Percentiles rank a stretch among this genome's conserved stretches.
These are phyloP conservation scores for Tauraco hartlaubi DNA, from an alignment of 2,797 vertebrate genomes.

Conservation along the genomic window DNA sequence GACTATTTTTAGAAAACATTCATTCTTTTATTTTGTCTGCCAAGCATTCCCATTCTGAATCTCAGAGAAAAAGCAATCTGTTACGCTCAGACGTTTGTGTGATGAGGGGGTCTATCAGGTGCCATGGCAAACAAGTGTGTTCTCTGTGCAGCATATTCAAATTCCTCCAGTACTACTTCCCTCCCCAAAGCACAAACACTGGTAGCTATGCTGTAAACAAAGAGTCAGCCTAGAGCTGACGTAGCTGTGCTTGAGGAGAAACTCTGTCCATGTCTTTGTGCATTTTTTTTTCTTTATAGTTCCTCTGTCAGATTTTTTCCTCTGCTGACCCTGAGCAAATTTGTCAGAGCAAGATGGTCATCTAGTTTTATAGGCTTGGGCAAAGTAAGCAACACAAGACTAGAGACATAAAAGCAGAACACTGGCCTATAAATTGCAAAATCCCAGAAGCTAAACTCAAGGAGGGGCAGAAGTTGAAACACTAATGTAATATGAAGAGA, in stretches of 20 bases:
- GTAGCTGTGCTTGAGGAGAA: background rate
- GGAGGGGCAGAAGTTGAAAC: background rate
- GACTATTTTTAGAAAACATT: conserved; percentile 42
- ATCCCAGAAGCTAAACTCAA: conserved; percentile 21
- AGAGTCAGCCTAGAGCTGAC: background rate
- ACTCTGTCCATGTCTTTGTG: background rate
- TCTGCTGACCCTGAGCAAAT: conserved; percentile 17
- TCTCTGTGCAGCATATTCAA: background rate
- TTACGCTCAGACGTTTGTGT: background rate
- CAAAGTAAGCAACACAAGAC: background rate
- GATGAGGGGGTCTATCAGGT: background rate
- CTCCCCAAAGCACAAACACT: background rate
- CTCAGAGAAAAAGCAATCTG: conserved; percentile 22
- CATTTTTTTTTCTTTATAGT: background rate
- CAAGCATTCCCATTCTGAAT: conserved; percentile 19
- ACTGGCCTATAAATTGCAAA: conserved; percentile 23
- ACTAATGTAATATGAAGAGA: conserved; percentile 5
- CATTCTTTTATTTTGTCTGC: conserved; percentile 16
- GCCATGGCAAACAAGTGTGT: background rate
- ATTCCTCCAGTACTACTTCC: background rate
- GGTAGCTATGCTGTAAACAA: background rate
- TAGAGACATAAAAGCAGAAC: background rate
- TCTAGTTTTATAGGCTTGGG: conserved; percentile 8
- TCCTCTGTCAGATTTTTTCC: conserved; percentile 12
- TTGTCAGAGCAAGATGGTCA: conserved; percentile 11